These are phyloP conservation scores for Enteromius unitaeniatus DNA, from an alignment of 2,797 vertebrate species.

Conservation along the genomic window DNA sequence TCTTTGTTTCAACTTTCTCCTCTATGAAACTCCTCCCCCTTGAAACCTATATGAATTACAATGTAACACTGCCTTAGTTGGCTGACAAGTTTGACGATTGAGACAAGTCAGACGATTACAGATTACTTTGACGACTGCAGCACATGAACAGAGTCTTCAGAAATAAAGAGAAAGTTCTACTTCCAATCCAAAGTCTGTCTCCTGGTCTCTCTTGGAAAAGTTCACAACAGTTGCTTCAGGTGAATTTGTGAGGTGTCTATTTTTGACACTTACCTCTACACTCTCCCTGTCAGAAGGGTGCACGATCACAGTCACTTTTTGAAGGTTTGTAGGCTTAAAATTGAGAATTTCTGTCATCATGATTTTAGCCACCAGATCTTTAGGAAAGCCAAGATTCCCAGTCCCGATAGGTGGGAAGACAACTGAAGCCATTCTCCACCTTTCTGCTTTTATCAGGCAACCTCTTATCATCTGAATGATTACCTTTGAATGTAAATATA, in stretches of 20 bases:
- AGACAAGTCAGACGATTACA: too few relatives aligned
- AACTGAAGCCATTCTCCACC: constrained; percentile 72
- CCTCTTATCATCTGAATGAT: constrained; percentile 70
- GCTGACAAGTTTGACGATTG: too few relatives aligned
- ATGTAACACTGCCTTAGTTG: too few relatives aligned
- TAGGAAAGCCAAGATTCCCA: constrained; percentile 85
- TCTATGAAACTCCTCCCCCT: too few relatives aligned
- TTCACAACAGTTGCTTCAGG: too few relatives aligned
- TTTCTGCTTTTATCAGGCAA: constrained; percentile 81
- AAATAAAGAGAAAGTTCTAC: neutral
- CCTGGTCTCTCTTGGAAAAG: too few relatives aligned
- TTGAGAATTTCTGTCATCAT: constrained; percentile 77
- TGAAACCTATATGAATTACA: too few relatives aligned
- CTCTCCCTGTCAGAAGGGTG: constrained; percentile 75
- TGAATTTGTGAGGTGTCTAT: neutral
- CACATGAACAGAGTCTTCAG: neutral
- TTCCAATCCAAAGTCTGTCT: neutral
- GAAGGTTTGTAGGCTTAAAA: constrained; percentile 74
- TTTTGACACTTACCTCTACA: constrained; percentile 75
- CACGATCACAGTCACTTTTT: constrained; percentile 80
- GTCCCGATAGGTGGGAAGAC: constrained; percentile 89
- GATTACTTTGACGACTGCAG: too few relatives aligned
- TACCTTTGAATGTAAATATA: constrained; percentile 56
- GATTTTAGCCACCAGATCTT: constrained; percentile 72
- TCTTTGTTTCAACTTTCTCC: too few relatives aligned